These are phyloP conservation scores for Paralichthys olivaceus DNA, from an alignment of 2,113 vertebrate genomes.

Conservation along the genomic window DNA sequence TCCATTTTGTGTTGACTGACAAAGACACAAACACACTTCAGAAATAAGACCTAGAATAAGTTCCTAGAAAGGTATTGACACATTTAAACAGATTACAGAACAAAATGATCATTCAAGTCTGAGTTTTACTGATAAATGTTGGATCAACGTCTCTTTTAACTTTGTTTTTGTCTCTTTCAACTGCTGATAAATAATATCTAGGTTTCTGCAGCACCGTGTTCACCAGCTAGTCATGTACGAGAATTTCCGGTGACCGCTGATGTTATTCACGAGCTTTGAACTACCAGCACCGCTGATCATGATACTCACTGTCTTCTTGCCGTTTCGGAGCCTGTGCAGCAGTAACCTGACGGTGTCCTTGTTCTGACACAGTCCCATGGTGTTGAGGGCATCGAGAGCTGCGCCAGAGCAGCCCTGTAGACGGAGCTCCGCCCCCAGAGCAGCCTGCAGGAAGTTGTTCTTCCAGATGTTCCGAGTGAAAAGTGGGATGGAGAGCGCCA, in stretches of 20 bases:
- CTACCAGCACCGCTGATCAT: not conserved
- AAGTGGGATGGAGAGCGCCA: constrained; percentile 72
- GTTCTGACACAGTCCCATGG: constrained; percentile 77
- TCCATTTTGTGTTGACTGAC: constrained; percentile 38
- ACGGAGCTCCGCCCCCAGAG: constrained; percentile 73
- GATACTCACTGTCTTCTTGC: constrained; percentile 58
- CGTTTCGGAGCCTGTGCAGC: constrained; percentile 57
- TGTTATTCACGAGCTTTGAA: too few species aligned
- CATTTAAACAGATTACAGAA: too few species aligned
- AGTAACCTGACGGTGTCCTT: constrained; percentile 72
- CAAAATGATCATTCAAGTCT: too few species aligned
- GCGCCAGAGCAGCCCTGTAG: constrained; percentile 70
- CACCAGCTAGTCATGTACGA: too few species aligned
- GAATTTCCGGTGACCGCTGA: too few species aligned
- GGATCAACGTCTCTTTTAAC: not conserved
- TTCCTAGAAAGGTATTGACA: too few species aligned
- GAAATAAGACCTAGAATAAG: not conserved
- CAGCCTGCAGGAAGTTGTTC: constrained; percentile 75
- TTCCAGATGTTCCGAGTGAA: constrained; percentile 79
- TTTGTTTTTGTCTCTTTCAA: too few species aligned
- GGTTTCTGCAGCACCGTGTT: too few species aligned
- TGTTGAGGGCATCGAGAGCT: constrained; percentile 72
- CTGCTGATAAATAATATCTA: too few species aligned
- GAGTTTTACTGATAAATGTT: not conserved
- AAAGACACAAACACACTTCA: not conserved